Percentiles rank a stretch among this genome's conserved stretches.
Conservation (phyloP, 2,888 invertebrate genomes). For the Lordiphosa andalusiaca region DNA sequence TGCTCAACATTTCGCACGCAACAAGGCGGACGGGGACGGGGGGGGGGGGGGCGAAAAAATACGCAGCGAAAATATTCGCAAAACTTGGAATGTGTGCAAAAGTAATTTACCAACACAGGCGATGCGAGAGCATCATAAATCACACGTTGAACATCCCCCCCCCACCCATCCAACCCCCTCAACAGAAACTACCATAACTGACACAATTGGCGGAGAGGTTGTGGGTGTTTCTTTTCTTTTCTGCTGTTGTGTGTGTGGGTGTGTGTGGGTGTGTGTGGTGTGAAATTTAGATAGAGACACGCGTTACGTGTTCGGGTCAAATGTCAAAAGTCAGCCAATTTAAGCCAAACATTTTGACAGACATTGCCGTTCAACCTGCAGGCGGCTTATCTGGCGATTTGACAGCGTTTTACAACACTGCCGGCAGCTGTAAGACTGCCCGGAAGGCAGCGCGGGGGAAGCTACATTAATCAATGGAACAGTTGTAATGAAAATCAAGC, state of each 20-base stretch:
- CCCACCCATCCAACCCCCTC: neutral
- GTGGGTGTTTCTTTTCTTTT: no score
- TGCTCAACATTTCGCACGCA: neutral
- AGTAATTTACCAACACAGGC: constrained; percentile 64
- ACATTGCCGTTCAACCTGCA: constrained; percentile 38
- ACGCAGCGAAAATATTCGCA: constrained; percentile 29
- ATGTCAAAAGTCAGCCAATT: constrained; percentile 73
- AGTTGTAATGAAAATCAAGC: no score
- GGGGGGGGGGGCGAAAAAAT: no score
- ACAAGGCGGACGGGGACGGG: constrained; percentile 20
- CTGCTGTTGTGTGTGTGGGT: no score
- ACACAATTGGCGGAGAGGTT: constrained; percentile 9
- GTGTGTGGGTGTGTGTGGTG: neutral
- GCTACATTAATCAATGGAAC: no score
- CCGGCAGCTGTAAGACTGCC: neutral
- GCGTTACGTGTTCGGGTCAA: constrained; percentile 73
- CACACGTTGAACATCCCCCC: constrained; percentile 40
- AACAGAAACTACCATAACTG: constrained; percentile 26
- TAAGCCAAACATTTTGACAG: constrained; percentile 65
- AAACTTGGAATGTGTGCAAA: constrained; percentile 54
- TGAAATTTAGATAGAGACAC: constrained; percentile 3
- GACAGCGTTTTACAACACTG: constrained; percentile 18
- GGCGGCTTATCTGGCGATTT: constrained; percentile 5
- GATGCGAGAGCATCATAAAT: constrained; percentile 58
- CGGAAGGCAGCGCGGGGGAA: no score